A percentile compares a stretch with the other conserved stretches of the same genome.
Evolutionary conservation across 2,888 invertebrate genomes (phyloP).

Genomic region (Agonopterix alstromeriana): DNA sequence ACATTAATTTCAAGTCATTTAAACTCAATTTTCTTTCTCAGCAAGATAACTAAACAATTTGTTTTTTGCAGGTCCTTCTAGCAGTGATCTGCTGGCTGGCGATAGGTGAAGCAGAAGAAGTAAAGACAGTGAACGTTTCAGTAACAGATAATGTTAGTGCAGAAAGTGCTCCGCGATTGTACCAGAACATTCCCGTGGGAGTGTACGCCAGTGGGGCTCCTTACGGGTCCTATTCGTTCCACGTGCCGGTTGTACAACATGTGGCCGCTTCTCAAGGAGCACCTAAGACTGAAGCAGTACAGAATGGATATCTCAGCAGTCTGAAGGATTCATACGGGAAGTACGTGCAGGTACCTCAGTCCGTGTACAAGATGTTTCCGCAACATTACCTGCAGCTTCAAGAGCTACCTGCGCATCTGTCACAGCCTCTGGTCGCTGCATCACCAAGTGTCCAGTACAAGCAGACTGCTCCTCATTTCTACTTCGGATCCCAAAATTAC

Average conservation of each 20-base stretch:
- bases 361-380: slow-evolving; percentile 50
- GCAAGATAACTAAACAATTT: slow-evolving; percentile 3
- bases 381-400: slow-evolving; percentile 61
- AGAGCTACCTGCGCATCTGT: slow-evolving; percentile 55
- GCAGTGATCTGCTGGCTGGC: slow-evolving; percentile 45
- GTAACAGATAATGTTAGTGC: slow-evolving; percentile 43
- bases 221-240: slow-evolving; percentile 53
- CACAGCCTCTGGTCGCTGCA: slow-evolving; percentile 48
- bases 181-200: slow-evolving; percentile 42
- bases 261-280: slow-evolving; percentile 36
- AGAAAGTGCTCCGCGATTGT: slow-evolving; percentile 49
- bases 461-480: slow-evolving; percentile 39
- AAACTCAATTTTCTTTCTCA: background rate
- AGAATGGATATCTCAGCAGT: slow-evolving; percentile 48
- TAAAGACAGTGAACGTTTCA: slow-evolving; percentile 28
- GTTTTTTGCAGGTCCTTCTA: slow-evolving; percentile 46
- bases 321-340: slow-evolving; percentile 67
- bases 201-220: slow-evolving; percentile 59
- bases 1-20: background rate
- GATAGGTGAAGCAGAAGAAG: slow-evolving; percentile 29
- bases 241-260: slow-evolving; percentile 32
- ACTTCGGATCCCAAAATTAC: slow-evolving; percentile 39
- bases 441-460: slow-evolving; percentile 41
- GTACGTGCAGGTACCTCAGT: slow-evolving; percentile 46
- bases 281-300: slow-evolving; percentile 25